Percentiles rank a stretch among this genome's conserved stretches.
phyloP scores from a whole-genome alignment of 2,888 invertebrate genomes.

The Drosophila tanythrix region DNA sequence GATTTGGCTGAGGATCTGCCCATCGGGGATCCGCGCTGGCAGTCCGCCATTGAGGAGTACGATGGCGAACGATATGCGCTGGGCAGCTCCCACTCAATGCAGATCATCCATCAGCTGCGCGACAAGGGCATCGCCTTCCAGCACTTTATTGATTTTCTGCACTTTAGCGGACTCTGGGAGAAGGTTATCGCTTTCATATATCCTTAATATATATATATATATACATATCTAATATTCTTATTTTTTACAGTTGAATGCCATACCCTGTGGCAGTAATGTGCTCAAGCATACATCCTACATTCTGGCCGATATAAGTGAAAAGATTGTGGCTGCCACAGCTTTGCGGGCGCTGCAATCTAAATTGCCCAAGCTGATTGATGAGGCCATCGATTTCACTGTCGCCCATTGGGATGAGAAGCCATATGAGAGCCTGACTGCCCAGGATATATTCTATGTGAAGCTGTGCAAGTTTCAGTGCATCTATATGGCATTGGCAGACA shows the following conservation, averaged over 20 bases:
- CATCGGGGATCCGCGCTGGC: conserved; percentile 92
- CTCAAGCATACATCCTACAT: conserved; percentile 85
- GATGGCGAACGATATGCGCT: conserved; percentile 85
- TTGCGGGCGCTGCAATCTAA: conserved; percentile 83
- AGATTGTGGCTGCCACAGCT: conserved; percentile 90
- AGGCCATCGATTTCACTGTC: conserved; percentile 87
- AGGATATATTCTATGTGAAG: conserved; percentile 91
- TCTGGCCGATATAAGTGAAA: conserved; percentile 92
- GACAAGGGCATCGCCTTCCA: conserved; percentile 94
- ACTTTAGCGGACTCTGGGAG: conserved; percentile 88
- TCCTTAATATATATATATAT: background rate
- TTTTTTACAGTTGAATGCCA: conserved; percentile 77
- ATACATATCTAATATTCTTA: background rate
- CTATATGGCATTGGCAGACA: conserved; percentile 87
- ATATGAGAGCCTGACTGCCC: conserved; percentile 87
- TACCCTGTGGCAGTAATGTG: conserved; percentile 78
- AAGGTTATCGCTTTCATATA: conserved; percentile 79
- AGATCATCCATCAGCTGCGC: conserved; percentile 92
- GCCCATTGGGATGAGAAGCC: conserved; percentile 84
- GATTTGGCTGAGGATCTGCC: conserved; percentile 95
- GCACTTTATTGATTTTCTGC: conserved; percentile 91
- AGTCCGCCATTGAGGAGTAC: conserved; percentile 78
- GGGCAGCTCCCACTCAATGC: conserved; percentile 92
- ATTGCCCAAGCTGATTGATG: conserved; percentile 85
- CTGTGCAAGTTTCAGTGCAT: conserved; percentile 89